phyloP scores from a whole-genome alignment of 2,888 invertebrate species.

The Elmis aenea region DNA sequence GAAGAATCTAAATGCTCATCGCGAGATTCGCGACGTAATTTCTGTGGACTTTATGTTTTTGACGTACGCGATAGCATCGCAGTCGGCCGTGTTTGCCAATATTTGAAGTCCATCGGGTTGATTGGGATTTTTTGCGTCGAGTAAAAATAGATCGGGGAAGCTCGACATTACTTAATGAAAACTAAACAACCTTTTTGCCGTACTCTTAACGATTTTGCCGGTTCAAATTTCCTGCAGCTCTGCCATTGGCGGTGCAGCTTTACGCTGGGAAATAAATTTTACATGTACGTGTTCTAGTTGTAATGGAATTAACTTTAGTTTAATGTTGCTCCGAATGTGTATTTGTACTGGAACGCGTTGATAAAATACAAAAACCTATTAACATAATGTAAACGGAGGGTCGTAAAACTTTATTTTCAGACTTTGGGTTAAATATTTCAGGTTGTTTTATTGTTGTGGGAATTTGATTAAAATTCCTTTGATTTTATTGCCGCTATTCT shows the following conservation, averaged over 20 bases:
- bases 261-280: slow-evolving; percentile 9
- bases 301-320: too few relatives aligned
- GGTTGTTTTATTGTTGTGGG: too few relatives aligned
- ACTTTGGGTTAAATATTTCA: too few relatives aligned
- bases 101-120: slow-evolving; percentile 13
- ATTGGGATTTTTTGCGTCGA: slow-evolving; percentile 12
- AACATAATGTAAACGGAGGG: too few relatives aligned
- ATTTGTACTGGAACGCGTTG: too few relatives aligned
- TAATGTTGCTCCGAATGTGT: too few relatives aligned
- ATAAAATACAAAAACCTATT: too few relatives aligned
- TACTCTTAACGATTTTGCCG: slow-evolving; percentile 12
- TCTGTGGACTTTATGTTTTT: slow-evolving; percentile 8
- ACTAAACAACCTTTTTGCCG: slow-evolving; percentile 15
- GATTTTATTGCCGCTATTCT: too few relatives aligned
- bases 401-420: too few relatives aligned
- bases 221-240: slow-evolving; percentile 10
- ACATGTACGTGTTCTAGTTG: slow-evolving; percentile 9
- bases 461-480: too few relatives aligned
- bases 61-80: slow-evolving; percentile 10
- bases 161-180: slow-evolving; percentile 16
- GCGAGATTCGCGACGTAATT: too few relatives aligned
- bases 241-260: slow-evolving; percentile 7
- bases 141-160: slow-evolving; percentile 11
- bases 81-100: slow-evolving; percentile 11
- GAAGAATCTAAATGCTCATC: too few relatives aligned